Evolutionary conservation across 92 coral and sea anemone genomes (phyloP), one percentile per base, ranked within the genome.

Genomic region (Umimayanthus kanabou): DNA sequence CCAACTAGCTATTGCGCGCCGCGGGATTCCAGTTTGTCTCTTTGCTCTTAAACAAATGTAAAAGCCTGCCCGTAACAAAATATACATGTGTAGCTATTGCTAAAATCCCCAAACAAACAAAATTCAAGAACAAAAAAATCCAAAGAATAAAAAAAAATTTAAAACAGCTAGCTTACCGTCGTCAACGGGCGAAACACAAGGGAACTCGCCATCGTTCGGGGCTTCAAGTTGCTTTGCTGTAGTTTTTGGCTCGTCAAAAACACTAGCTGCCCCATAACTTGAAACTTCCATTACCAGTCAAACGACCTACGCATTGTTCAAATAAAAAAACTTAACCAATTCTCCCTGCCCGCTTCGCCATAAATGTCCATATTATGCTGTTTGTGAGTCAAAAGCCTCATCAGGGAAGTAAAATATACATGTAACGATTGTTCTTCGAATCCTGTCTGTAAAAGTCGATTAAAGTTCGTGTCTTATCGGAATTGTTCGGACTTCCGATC

Each of bases 121-220:
- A 61, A 61, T 23, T 26, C 69, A 61, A 20, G 50, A 47, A 47
- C 1, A 47, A 7, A 47, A 47, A 47, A 47, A 47, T 47, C 0
- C 50, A 47, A 47, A 47, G 50, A 47, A 57, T 15, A 14, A 2
- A 57, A 57, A 57, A 57, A 9, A 57, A 57, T 57, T 14, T 47
- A 47, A 47, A 47, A 47, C 6, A 47, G 37, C 37, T 25, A 22
- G 26, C 94, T 75, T 78, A 95, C 98, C 98, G 53, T 95, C 98
- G 61, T 95, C 96, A 66, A 92, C 49, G 11, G 96, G 91, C 26
- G 98, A 95, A 5, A 93, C 82, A 72, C 98, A 95, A 15, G 98
- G 96, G 81, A 65, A 86, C 28, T 85, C 88, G 33, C 84, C 90
- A 16, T 92, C 94, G 66, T 28, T 45, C 15, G 42, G 42, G 25